A percentile compares a stretch with the other conserved stretches of the same genome.
phyloP scores from a whole-genome alignment of 37 sponge, comb jelly and placozoan genomes.

The Ianthella basta region DNA sequence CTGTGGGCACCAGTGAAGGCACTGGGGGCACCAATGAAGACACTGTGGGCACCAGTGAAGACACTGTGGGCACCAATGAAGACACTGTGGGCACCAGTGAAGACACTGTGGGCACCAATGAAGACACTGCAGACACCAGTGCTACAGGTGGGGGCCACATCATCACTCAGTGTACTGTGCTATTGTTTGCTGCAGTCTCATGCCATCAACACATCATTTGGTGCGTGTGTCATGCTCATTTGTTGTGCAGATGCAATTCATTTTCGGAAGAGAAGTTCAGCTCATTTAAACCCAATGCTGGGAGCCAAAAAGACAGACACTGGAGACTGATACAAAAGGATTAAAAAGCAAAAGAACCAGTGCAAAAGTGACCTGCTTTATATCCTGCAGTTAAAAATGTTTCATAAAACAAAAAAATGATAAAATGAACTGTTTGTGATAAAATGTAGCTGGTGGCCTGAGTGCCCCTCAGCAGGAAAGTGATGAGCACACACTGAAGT shows the following conservation, averaged over 20 bases:
- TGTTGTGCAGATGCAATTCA: neutral
- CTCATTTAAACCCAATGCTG: neutral
- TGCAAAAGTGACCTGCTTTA: neutral
- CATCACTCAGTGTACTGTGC: too few species aligned
- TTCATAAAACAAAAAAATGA: constrained; percentile 1
- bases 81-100: too few species aligned
- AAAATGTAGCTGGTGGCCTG: neutral
- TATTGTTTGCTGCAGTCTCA: too few species aligned
- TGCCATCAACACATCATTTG: too few species aligned
- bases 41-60: too few species aligned
- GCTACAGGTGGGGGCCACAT: too few species aligned
- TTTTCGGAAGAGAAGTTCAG: neutral
- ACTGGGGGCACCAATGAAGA: too few species aligned
- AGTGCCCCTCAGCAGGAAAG: constrained; percentile 14
- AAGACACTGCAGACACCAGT: too few species aligned
- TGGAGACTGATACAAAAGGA: neutral
- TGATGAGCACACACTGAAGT: constrained; percentile 14
- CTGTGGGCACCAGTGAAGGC: too few species aligned
- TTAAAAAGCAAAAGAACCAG: neutral
- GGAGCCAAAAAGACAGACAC: neutral
- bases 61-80: too few species aligned
- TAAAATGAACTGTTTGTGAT: neutral
- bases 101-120: too few species aligned
- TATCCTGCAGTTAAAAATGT: neutral
- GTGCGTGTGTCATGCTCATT: too few species aligned